Conservation (phyloP, 2,113 vertebrate species). For the Puma concolor region DNA sequence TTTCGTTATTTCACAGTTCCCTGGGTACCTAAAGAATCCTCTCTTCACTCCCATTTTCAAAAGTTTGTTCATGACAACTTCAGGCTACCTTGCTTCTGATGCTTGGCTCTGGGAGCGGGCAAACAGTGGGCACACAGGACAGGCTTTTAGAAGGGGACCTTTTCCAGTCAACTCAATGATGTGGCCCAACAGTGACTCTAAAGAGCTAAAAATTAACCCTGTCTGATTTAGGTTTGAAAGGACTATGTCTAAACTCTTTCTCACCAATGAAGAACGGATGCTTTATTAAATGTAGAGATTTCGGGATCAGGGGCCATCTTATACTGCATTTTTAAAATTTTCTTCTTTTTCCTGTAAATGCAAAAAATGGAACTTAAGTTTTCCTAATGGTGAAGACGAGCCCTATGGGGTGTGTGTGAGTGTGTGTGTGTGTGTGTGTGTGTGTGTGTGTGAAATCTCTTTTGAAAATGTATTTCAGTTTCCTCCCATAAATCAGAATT, state of each 20-base stretch:
- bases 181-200: background rate
- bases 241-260: background rate
- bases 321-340: background rate
- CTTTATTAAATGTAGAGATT: background rate
- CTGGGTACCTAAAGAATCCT: constrained; percentile 49
- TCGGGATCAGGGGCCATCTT: background rate
- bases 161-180: background rate
- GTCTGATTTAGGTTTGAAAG: background rate
- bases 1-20: constrained; percentile 70
- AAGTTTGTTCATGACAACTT: background rate
- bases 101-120: background rate
- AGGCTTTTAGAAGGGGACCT: background rate
- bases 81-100: background rate
- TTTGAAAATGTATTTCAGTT: background rate
- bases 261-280: background rate
- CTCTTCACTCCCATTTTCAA: background rate
- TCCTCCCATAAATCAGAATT: background rate
- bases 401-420: background rate
- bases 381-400: background rate
- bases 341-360: background rate
- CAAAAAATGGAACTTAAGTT: background rate
- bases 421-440: background rate
- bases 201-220: background rate
- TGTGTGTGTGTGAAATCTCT: background rate
- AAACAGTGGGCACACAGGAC: background rate